Evolutionary conservation across 2,797 vertebrate species (phyloP).

Genomic region (Poecilia wingei): DNA sequence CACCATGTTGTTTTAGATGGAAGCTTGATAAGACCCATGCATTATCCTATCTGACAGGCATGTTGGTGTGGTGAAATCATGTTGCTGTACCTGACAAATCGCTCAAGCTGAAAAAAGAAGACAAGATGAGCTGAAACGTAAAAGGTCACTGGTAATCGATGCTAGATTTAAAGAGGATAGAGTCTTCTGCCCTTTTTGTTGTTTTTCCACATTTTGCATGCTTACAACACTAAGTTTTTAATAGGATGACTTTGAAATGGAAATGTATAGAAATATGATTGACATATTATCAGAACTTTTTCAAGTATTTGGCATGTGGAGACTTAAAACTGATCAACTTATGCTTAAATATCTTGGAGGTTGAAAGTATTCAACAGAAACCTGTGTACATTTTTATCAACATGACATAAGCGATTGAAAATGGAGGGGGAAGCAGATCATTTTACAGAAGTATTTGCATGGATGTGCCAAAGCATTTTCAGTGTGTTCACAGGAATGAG

Average conservation of each 20-base stretch:
- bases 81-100: slow-evolving; percentile 53
- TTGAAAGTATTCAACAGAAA: no score
- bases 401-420: no score
- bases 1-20: slow-evolving; percentile 15
- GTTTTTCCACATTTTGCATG: slow-evolving; percentile 26
- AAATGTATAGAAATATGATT: background rate
- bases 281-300: background rate
- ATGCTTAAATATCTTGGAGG: no score
- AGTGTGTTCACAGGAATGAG: no score
- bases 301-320: background rate
- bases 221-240: slow-evolving; percentile 12
- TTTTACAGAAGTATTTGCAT: no score
- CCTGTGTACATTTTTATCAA: no score
- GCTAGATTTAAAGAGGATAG: slow-evolving; percentile 53
- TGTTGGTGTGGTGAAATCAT: slow-evolving; percentile 43
- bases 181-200: slow-evolving; percentile 40
- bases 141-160: slow-evolving; percentile 74
- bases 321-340: no score
- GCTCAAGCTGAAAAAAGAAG: slow-evolving; percentile 55
- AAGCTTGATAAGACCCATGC: slow-evolving; percentile 17
- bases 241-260: slow-evolving; percentile 35
- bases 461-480: no score
- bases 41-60: slow-evolving; percentile 22
- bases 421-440: no score
- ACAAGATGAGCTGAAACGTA: slow-evolving; percentile 53